Evolutionary conservation across 2,113 vertebrate genomes (phyloP).

Genomic region (Tragelaphus imberbis): DNA sequence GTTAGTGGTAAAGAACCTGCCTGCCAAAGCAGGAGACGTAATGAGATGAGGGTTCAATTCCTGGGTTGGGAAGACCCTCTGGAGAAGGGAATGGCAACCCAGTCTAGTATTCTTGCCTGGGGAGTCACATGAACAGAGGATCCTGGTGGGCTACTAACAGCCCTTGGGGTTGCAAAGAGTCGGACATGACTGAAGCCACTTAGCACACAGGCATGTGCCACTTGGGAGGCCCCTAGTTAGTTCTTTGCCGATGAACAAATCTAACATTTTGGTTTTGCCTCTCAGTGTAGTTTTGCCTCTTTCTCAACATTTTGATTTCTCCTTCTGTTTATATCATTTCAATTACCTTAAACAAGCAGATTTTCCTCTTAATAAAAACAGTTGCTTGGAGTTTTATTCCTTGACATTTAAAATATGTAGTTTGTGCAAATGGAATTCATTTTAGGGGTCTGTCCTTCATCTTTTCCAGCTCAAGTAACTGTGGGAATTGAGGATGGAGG

Average conservation of each 20-base stretch:
- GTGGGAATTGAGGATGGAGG: neutral
- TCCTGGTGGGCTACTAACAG: neutral
- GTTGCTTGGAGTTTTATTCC: neutral
- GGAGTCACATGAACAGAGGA: neutral
- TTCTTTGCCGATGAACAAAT: neutral
- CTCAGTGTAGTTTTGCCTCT: neutral
- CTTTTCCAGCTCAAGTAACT: neutral
- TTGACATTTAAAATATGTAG: neutral
- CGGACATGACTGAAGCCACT: neutral
- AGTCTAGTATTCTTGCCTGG: neutral
- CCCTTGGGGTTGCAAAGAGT: neutral
- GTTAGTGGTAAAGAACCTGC: neutral
- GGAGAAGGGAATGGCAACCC: neutral
- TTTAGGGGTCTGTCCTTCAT: neutral
- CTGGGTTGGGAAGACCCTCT: neutral
- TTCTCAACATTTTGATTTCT: neutral
- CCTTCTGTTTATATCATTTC: neutral
- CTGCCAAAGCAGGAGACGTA: neutral
- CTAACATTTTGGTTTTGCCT: neutral
- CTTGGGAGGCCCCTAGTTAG: neutral
- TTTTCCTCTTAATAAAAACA: neutral
- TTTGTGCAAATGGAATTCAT: neutral
- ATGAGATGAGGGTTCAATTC: neutral
- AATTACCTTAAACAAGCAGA: neutral
- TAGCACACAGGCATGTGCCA: rapidly evolving